A percentile compares a stretch with the other conserved stretches of the same genome.
Evolutionary conservation across 2,113 vertebrate species (phyloP).

Genomic region (Clinocottus analis): DNA sequence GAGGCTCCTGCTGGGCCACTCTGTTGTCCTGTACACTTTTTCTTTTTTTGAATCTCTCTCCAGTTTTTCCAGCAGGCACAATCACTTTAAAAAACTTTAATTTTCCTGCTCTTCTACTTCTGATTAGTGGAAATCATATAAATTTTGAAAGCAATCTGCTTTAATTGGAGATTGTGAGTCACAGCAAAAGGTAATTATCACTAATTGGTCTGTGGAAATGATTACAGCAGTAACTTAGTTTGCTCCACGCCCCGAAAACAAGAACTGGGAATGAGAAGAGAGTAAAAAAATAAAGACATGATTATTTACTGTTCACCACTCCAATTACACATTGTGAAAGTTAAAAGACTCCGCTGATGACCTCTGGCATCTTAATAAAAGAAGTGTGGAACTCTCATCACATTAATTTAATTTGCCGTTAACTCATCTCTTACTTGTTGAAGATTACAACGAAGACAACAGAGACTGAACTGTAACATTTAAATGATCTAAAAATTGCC

Average conservation of each 20-base stretch:
- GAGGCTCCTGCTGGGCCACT: slow-evolving; percentile 12
- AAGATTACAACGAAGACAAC: slow-evolving; percentile 13
- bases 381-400: slow-evolving; percentile 71
- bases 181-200: slow-evolving; percentile 68
- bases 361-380: slow-evolving; percentile 77
- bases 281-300: slow-evolving; percentile 56
- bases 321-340: slow-evolving; percentile 67
- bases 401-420: slow-evolving; percentile 73
- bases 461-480: slow-evolving; percentile 22
- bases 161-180: slow-evolving; percentile 57
- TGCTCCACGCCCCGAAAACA: slow-evolving; percentile 45
- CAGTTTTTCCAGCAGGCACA: slow-evolving; percentile 8
- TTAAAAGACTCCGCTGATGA: slow-evolving; percentile 82
- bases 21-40: slow-evolving; percentile 17
- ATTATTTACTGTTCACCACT: slow-evolving; percentile 65
- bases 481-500: slow-evolving; percentile 14
- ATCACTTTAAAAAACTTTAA: slow-evolving; percentile 1
- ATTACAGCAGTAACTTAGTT: slow-evolving; percentile 72
- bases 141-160: slow-evolving; percentile 42
- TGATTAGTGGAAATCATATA: slow-evolving; percentile 31
- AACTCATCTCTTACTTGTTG: slow-evolving; percentile 46
- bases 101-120: slow-evolving; percentile 24
- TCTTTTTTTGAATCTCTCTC: neutral
- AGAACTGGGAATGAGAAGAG: slow-evolving; percentile 82
- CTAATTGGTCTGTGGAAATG: slow-evolving; percentile 74